Conservation (phyloP, 1,140 invertebrate species). For the Drosophila nasuta region DNA sequence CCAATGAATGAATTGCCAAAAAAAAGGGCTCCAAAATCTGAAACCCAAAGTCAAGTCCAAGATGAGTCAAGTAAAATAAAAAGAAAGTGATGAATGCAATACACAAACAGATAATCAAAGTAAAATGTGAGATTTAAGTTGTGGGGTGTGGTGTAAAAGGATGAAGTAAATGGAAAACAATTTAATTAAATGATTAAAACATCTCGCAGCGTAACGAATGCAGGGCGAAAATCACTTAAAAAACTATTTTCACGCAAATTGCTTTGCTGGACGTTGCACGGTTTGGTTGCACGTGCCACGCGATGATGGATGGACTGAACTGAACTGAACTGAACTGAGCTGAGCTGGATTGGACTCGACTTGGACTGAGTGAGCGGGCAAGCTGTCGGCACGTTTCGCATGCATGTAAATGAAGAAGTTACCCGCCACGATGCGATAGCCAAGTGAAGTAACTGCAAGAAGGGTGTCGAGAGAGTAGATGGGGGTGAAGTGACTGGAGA, state of each 20-base stretch:
- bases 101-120: constrained; percentile 18
- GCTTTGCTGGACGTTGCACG: constrained; percentile 25
- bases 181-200: constrained; percentile 60
- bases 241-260: constrained; percentile 74
- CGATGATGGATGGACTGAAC: constrained; percentile 71
- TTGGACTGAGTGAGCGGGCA: constrained; percentile 51
- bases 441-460: neutral
- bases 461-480: neutral
- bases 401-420: constrained; percentile 80
- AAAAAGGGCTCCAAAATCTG: neutral
- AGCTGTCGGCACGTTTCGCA: constrained; percentile 58
- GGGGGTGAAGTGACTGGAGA: too few species aligned
- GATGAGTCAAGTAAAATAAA: neutral
- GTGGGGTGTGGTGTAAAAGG: too few species aligned
- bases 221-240: constrained; percentile 63
- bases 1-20: neutral
- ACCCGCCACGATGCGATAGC: constrained; percentile 20
- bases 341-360: too few species aligned
- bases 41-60: constrained; percentile 4
- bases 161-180: constrained; percentile 17
- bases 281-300: constrained; percentile 58
- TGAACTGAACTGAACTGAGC: too few species aligned
- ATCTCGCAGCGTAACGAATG: constrained; percentile 17
- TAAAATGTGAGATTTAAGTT: neutral
- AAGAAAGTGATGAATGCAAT: neutral